Evolutionary conservation across 2,888 invertebrate genomes (phyloP).

Genomic region (Andrena fulva): DNA sequence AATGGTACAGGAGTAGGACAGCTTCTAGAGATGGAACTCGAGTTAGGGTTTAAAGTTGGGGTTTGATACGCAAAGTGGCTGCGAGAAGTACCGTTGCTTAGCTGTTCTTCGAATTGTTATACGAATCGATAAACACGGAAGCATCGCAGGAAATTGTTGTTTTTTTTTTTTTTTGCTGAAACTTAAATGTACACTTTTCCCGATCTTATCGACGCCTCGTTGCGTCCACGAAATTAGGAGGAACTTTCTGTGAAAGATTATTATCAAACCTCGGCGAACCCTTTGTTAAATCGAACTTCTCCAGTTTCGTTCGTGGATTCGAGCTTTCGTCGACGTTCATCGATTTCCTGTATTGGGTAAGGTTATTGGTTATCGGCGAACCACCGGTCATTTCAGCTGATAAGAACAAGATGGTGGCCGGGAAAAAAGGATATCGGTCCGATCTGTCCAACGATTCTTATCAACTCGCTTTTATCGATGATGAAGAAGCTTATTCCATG

Average conservation of each 20-base stretch:
- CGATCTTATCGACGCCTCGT: background rate
- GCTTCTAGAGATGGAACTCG: background rate
- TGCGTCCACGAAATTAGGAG: background rate
- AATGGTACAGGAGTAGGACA: background rate
- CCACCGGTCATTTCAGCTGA: conserved; percentile 29
- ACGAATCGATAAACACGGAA: no score
- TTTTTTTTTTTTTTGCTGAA: no score
- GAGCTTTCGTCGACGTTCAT: conserved; percentile 15
- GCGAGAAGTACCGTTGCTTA: background rate
- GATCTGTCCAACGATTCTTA: conserved; percentile 48
- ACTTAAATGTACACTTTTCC: background rate
- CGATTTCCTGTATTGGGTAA: conserved; percentile 38
- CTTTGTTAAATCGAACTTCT: conserved; percentile 16
- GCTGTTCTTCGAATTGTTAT: no score
- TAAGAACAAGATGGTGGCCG: conserved; percentile 44
- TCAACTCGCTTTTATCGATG: conserved; percentile 48
- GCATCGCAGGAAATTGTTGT: no score
- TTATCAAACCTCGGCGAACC: conserved; percentile 19
- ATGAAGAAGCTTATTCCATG: conserved; percentile 47
- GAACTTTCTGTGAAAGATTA: conserved; percentile 13
- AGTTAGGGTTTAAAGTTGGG: no score
- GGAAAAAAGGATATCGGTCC: conserved; percentile 43
- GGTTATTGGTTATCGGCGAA: conserved; percentile 46
- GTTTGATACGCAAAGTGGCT: background rate
- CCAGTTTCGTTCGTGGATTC: conserved; percentile 13